phyloP scores from a whole-genome alignment of 30 jellyfish, hydroid and myxozoan genomes.

The Nemopilema nomurai region DNA sequence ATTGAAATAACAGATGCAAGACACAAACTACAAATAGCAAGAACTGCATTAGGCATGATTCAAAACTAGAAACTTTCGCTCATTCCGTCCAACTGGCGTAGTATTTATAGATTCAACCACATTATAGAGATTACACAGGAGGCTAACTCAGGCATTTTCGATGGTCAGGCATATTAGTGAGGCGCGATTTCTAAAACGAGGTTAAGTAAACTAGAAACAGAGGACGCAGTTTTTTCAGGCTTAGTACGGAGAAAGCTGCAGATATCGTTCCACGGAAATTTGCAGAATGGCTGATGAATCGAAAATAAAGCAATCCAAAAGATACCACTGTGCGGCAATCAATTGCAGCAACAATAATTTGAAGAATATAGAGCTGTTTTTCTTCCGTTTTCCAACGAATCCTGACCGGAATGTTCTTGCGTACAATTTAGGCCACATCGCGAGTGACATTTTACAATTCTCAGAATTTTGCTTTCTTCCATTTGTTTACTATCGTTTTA shows the following conservation, averaged over 20 bases:
- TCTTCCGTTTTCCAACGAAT: neutral
- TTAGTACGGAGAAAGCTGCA: no score
- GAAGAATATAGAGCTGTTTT: slow-evolving; percentile 1
- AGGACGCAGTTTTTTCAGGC: neutral
- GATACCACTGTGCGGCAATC: neutral
- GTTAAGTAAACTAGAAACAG: neutral
- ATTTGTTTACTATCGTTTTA: neutral
- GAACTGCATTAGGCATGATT: no score
- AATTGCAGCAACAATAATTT: slow-evolving; percentile 4
- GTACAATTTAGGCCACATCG: neutral
- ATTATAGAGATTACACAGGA: no score
- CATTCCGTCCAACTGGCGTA: no score
- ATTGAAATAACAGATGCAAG: no score
- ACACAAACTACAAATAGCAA: no score
- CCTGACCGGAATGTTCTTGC: neutral
- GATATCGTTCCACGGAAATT: neutral
- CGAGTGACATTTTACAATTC: neutral
- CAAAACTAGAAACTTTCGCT: no score
- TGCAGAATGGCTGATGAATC: neutral
- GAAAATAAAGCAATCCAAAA: neutral
- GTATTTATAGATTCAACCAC: no score
- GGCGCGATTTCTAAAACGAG: neutral
- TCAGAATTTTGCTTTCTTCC: neutral
- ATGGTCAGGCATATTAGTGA: neutral
- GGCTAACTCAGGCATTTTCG: no score